phyloP scores from a whole-genome alignment of 2,888 invertebrate genomes.

The Syrphus vitripennis region DNA sequence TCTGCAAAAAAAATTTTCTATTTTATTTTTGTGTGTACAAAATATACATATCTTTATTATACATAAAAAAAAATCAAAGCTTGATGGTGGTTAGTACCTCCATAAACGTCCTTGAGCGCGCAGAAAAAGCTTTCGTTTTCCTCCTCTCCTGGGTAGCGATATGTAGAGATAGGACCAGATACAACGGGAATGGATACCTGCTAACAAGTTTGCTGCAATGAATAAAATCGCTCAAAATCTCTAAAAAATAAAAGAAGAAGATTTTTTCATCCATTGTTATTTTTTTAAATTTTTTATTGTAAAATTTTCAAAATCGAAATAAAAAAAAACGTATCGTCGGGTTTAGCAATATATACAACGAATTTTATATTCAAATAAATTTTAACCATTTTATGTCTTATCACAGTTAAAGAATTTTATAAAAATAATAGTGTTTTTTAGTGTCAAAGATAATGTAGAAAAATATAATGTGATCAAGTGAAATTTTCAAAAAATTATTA shows the following conservation, averaged over 20 bases:
- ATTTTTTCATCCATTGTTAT: slow-evolving; percentile 16
- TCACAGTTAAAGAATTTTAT: neutral
- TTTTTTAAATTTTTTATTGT: slow-evolving; percentile 18
- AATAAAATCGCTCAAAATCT: slow-evolving; percentile 43
- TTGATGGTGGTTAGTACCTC: slow-evolving; percentile 58
- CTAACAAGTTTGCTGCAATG: slow-evolving; percentile 33
- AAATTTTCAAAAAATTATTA: neutral
- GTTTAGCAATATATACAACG: slow-evolving; percentile 29
- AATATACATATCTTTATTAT: slow-evolving; percentile 59
- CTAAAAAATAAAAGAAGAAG: too few species aligned
- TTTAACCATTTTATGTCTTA: slow-evolving; percentile 32
- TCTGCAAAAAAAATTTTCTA: slow-evolving; percentile 12
- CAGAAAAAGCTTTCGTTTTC: slow-evolving; percentile 65
- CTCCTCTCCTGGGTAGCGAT: slow-evolving; percentile 35
- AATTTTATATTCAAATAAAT: slow-evolving; percentile 43
- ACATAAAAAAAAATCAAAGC: slow-evolving; percentile 69
- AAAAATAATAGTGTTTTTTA: slow-evolving; percentile 13
- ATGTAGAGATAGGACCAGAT: slow-evolving; percentile 52
- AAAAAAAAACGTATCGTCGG: neutral
- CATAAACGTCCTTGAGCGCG: slow-evolving; percentile 69
- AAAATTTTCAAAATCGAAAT: neutral
- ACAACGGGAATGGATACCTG: slow-evolving; percentile 49
- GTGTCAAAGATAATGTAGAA: slow-evolving; percentile 22
- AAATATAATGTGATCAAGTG: slow-evolving; percentile 50
- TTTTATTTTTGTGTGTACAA: slow-evolving; percentile 44